Evolutionary conservation across 35 echinoderm and acorn worm species (phyloP).

Genomic region (Heliocidaris erythrogramma): DNA sequence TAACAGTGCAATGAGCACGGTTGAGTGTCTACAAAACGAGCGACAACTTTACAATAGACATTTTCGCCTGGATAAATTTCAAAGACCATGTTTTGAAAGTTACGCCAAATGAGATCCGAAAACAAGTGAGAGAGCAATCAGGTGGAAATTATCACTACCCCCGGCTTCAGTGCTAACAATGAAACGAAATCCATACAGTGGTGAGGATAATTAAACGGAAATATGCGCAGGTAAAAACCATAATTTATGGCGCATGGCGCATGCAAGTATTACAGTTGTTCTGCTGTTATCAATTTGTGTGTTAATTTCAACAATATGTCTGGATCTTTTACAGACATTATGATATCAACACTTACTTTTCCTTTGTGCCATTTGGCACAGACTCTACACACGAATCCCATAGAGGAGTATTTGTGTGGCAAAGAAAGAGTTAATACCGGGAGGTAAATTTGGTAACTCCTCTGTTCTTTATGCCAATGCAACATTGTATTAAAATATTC

Average conservation of each 20-base stretch:
- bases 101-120: not conserved
- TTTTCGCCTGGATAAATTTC: conserved; percentile 8
- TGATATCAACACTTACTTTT: too few relatives aligned
- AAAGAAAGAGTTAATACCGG: too few relatives aligned
- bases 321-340: too few relatives aligned
- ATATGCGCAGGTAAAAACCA: not conserved
- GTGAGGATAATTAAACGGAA: not conserved
- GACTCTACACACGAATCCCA: too few relatives aligned
- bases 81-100: not conserved
- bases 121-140: not conserved
- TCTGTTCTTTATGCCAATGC: too few relatives aligned
- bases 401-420: too few relatives aligned
- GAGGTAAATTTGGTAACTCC: too few relatives aligned
- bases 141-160: not conserved
- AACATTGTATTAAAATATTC: too few relatives aligned
- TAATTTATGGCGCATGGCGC: not conserved
- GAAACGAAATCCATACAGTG: not conserved
- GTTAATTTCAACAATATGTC: too few relatives aligned
- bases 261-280: not conserved
- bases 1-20: not conserved
- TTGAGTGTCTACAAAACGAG: not conserved
- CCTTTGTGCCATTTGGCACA: too few relatives aligned
- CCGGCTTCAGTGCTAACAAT: not conserved
- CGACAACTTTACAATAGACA: not conserved
- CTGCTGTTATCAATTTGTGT: too few relatives aligned